These are phyloP conservation scores for Xestia sexstrigata DNA, from an alignment of 2,888 invertebrate species.

Conservation along the genomic window DNA sequence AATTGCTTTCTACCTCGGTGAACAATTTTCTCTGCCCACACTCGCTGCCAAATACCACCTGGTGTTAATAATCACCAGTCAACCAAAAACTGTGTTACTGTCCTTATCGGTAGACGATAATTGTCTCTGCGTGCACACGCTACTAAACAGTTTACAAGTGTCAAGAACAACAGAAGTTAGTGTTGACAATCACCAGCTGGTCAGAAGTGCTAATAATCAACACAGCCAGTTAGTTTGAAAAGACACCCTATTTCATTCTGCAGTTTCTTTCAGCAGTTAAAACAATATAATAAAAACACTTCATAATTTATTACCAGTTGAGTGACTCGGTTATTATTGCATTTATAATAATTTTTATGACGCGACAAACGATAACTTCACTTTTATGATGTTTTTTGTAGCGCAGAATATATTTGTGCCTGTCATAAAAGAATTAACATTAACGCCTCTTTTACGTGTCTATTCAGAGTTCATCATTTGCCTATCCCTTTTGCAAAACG, in stretches of 20 bases:
- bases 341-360: conserved; percentile 16
- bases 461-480: not conserved
- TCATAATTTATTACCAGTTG: conserved; percentile 21
- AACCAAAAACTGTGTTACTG: no score
- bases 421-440: not conserved
- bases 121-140: no score
- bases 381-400: conserved; percentile 30
- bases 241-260: not conserved
- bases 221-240: not conserved
- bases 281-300: not conserved
- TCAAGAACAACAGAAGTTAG: no score
- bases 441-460: not conserved
- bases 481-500: not conserved
- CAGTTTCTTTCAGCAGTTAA: not conserved
- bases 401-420: not conserved
- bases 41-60: no score
- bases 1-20: no score
- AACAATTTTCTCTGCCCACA: no score
- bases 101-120: no score
- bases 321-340: conserved; percentile 19
- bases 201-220: not conserved
- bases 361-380: conserved; percentile 19
- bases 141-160: no score
- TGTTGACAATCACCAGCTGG: no score
- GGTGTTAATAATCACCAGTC: no score